Evolutionary conservation across 2,797 vertebrate genomes (phyloP).

Genomic region (Cyclopterus lumpus): DNA sequence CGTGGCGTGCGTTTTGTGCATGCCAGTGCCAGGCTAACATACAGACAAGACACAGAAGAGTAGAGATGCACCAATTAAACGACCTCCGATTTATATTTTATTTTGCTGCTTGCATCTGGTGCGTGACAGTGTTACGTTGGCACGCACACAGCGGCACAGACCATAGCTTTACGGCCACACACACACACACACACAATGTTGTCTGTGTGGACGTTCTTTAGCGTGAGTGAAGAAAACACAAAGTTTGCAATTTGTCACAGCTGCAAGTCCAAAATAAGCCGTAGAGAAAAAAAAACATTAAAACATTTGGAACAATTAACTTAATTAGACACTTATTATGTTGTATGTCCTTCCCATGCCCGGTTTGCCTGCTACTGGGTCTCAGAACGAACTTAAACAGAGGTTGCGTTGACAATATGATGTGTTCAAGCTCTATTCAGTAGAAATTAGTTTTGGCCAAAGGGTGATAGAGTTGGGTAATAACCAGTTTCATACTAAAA

Average conservation of each 20-base stretch:
- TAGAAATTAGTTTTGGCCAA: background rate
- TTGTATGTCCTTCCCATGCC: background rate
- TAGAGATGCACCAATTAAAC: background rate
- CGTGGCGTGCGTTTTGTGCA: constrained; percentile 27
- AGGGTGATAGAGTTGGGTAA: background rate
- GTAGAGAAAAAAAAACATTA: background rate
- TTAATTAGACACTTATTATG: background rate
- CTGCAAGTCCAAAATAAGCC: background rate
- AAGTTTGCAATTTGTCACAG: background rate
- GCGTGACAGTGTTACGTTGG: too few relatives aligned
- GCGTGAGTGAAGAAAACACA: background rate
- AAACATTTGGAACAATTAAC: background rate
- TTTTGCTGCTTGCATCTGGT: too few relatives aligned
- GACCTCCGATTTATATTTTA: background rate
- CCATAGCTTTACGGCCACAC: too few relatives aligned
- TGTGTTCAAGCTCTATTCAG: background rate
- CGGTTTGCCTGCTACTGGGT: background rate
- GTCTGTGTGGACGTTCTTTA: background rate
- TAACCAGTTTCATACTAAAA: background rate
- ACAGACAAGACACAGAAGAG: constrained; percentile 2
- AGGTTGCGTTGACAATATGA: background rate
- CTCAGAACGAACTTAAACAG: background rate
- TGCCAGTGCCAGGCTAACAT: constrained; percentile 23
- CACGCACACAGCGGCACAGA: too few relatives aligned
- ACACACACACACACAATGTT: too few relatives aligned